phyloP scores from a whole-genome alignment of 1,140 invertebrate species.

The Drosophila ogumai region DNA sequence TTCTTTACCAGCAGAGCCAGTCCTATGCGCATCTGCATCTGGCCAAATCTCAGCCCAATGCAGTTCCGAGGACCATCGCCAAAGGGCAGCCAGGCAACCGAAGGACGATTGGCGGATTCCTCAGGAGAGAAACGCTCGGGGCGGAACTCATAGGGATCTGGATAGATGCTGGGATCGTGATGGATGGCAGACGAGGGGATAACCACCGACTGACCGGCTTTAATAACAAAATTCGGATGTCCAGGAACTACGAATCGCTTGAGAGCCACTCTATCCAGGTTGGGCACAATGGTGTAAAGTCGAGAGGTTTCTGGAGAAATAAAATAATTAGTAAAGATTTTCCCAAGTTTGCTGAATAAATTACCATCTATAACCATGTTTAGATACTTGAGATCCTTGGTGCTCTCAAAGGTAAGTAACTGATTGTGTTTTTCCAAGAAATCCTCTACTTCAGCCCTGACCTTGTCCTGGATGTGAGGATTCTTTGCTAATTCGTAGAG shows the following conservation, averaged over 20 bases:
- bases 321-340: fast-evolving
- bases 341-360: neutral
- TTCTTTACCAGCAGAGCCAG: slow-evolving; percentile 80
- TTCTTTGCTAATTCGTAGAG: slow-evolving; percentile 87
- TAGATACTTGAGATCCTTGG: slow-evolving; percentile 86
- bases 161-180: slow-evolving; percentile 86
- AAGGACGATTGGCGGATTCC: slow-evolving; percentile 78
- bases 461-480: slow-evolving; percentile 87
- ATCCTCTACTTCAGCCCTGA: slow-evolving; percentile 87
- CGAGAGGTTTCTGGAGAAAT: slow-evolving; percentile 87
- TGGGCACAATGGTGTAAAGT: slow-evolving; percentile 87
- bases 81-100: slow-evolving; percentile 87
- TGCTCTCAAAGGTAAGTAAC: slow-evolving; percentile 86
- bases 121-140: slow-evolving; percentile 86
- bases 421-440: slow-evolving; percentile 84
- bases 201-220: slow-evolving; percentile 87
- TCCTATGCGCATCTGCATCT: slow-evolving; percentile 84
- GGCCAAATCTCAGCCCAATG: slow-evolving; percentile 85
- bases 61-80: slow-evolving; percentile 87
- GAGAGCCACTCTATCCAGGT: slow-evolving; percentile 87
- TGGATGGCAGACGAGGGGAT: slow-evolving; percentile 88
- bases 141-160: slow-evolving; percentile 86
- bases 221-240: slow-evolving; percentile 86
- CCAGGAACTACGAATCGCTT: slow-evolving; percentile 87
- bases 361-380: slow-evolving; percentile 84